Conservation (phyloP, 2,888 invertebrate genomes). For the Athrips mouffetella region DNA sequence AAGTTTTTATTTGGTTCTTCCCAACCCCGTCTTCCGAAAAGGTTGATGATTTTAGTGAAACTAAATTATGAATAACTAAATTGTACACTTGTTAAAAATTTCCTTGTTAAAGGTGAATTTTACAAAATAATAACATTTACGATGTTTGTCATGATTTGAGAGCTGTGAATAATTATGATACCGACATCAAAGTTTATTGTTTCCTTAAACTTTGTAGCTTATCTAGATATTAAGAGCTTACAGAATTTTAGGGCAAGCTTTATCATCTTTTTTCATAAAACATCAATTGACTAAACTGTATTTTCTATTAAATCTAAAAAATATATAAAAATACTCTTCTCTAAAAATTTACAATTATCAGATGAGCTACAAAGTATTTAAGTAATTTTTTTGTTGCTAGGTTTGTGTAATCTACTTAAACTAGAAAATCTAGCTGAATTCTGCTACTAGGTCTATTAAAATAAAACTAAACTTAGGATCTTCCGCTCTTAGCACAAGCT, state of each 20-base stretch:
- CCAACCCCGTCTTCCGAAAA: constrained; percentile 55
- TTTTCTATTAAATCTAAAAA: background rate
- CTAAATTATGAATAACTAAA: constrained; percentile 23
- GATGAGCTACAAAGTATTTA: background rate
- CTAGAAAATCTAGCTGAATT: background rate
- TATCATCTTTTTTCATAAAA: no score
- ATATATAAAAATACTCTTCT: background rate
- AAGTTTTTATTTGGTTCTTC: constrained; percentile 1
- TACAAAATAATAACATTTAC: background rate
- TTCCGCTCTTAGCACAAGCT: constrained; percentile 15
- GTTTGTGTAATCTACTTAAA: background rate
- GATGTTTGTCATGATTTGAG: no score
- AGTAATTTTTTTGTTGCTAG: background rate
- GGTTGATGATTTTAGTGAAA: constrained; percentile 44
- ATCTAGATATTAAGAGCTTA: background rate
- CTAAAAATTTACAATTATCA: no score
- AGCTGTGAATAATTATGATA: no score
- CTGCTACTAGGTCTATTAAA: background rate
- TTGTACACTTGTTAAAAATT: constrained; percentile 56
- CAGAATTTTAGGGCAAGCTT: no score
- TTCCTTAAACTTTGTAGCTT: background rate
- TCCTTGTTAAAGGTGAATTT: constrained; percentile 27
- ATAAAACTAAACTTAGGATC: no score
- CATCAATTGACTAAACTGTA: no score
- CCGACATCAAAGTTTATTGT: no score